phyloP scores from a whole-genome alignment of 2,797 vertebrate genomes.

The Rhincodon typus region DNA sequence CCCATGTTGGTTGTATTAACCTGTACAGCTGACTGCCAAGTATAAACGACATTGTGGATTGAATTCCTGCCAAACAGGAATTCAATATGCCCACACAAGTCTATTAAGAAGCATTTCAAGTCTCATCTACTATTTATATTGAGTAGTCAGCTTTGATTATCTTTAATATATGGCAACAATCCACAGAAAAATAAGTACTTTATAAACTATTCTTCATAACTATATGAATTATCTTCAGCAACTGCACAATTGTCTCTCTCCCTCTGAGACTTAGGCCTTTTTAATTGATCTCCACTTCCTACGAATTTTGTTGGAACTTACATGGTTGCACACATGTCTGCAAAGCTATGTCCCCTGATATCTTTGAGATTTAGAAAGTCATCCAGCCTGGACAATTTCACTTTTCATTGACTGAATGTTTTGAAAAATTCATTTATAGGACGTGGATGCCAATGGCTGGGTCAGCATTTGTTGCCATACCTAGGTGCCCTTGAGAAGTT shows the following conservation, averaged over 20 bases:
- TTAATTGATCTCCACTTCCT: not conserved
- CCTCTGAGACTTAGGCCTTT: not conserved
- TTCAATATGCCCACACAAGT: slow-evolving; percentile 11
- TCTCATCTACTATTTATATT: slow-evolving; percentile 5
- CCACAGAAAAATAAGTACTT: not conserved
- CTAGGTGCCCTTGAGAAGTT: too few relatives aligned
- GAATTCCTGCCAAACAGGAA: slow-evolving; percentile 25
- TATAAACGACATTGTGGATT: not conserved
- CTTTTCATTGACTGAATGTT: not conserved
- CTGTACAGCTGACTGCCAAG: slow-evolving; percentile 28
- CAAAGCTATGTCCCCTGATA: not conserved
- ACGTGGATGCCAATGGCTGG: too few relatives aligned
- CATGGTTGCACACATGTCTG: not conserved
- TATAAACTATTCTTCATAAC: not conserved
- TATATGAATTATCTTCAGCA: not conserved
- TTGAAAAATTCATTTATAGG: too few relatives aligned
- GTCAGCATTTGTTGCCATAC: too few relatives aligned
- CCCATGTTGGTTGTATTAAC: slow-evolving; percentile 27
- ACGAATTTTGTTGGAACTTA: not conserved
- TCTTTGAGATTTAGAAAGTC: too few relatives aligned
- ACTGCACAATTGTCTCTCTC: not conserved
- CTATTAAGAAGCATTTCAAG: slow-evolving; percentile 26
- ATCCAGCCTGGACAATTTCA: not conserved
- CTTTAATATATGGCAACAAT: not conserved
- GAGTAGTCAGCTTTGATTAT: not conserved